Evolutionary conservation across 2,113 vertebrate genomes (phyloP), one percentile per base, ranked within the genome.

Genomic region (Myiozetetes cayanensis): DNA sequence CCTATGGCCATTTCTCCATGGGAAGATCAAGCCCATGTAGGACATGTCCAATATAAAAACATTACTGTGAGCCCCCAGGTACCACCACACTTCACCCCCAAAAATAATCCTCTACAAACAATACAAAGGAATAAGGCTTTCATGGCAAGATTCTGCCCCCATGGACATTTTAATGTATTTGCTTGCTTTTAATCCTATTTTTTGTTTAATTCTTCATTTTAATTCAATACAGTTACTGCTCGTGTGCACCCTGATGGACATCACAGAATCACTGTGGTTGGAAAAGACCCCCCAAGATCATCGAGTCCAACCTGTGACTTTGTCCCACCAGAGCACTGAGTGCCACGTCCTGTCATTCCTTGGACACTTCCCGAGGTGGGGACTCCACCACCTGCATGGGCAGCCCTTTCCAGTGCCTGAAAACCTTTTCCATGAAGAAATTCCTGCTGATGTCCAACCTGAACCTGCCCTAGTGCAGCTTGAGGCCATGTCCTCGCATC

Each of bases 191-290:
- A 59, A n/a, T 72, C 43, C 47, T 47, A 20, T 7, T 50, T 61
- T 28, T 53, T 33, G 33, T 41, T 37, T 14, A 59, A 25, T 58
- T 74, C 19, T 61, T 72, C 22, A 9, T 88, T 65, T 61, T 11
- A 63, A 22, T 53, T 84, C 28, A 62, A 3, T 27, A 7, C 23
- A 31, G 8, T 3, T 15, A 2, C 24, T 27, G 61, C 49, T 70
- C n/a, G 0, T 17, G 6, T 2, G 2, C 18, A 61, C 24, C 35
- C n/a, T 17, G 58, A 25, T 37, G 58, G 35, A 7, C n/a, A n/a
- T 35, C 55, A 15, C 44, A 59, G 52, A 35, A 66, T 19, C 37
- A 9, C 22, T 52, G 59, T 67, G 52, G 13, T 0, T 33, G 44
- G 59, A 52, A 59, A 89, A 89, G 2, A n/a, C 24, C 49, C 15